Evolutionary conservation across 1,140 invertebrate genomes (phyloP), one percentile per base, ranked within the genome.

Genomic region (Microplitis demolitor): DNA sequence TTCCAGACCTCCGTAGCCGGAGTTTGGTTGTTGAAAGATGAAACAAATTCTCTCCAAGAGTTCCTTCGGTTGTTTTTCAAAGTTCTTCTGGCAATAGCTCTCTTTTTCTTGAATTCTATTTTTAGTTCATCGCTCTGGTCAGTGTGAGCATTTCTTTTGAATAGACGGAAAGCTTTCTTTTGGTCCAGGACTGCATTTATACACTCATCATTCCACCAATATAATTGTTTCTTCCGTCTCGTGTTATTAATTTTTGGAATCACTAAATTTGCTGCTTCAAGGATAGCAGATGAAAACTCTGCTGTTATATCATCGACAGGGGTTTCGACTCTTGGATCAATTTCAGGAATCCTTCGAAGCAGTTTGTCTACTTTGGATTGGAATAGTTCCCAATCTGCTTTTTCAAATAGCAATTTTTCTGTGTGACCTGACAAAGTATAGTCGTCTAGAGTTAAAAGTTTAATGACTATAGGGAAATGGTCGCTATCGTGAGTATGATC

Each of bases 161-260:
- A 80, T 39, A 71, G 64, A 56, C 77, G 76, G 16, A 79, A 66
- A 3, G 80, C 77, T 67, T 78, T 78, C 76, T 81, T 84, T 1
- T 74, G 64, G 61, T 77, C 68, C 74, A 77, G 80, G 0, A 78
- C 54, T 53, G 77, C 77, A 51, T 60, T 72, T 72, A 74, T 62
- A 68, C 81, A 84, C 2, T 83, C 74, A 13, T 79, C 68, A 62
- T 81, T 83, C 81, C 80, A 83, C 83, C 83, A 84, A 9, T 78
- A 78, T 11, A 81, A 70, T 4, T 16, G 3, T 24, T 68, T 75
- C 35, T 78, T 76, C 3, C 8, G 4, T 39, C 37, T 4, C 71
- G 76, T 76, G 50, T 16, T 66, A 66, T 73, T 74, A 6, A 2
- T 67, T 35, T 71, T 77, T 34, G 78, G 76, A 53, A 80, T 82